These are phyloP conservation scores for Rhipidura dahli DNA, from an alignment of 2,113 vertebrate species.

Conservation along the genomic window DNA sequence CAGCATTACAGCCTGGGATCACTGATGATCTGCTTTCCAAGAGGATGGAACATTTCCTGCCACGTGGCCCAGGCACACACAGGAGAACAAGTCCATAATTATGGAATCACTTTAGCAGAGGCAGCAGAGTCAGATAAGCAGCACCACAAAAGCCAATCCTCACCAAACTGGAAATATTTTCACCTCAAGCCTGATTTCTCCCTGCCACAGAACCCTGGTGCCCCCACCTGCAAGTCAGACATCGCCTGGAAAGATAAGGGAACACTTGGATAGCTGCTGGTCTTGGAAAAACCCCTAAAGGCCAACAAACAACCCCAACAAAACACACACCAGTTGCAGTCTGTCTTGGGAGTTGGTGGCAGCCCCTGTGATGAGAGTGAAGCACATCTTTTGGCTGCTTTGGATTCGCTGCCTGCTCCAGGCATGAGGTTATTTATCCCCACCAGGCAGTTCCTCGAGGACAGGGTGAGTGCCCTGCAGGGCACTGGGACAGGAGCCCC, in stretches of 20 bases:
- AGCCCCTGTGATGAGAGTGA: not conserved
- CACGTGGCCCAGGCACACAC: not conserved
- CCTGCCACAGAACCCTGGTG: not conserved
- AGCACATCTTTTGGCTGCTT: not conserved
- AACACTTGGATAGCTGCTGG: not conserved
- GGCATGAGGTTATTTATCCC: rapidly evolving
- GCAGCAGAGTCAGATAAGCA: not conserved
- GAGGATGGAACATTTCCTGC: not conserved
- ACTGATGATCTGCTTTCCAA: not conserved
- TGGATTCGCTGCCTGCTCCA: not conserved
- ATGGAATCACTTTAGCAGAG: not conserved
- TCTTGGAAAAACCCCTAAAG: not conserved
- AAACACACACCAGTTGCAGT: not conserved
- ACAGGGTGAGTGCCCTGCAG: not conserved
- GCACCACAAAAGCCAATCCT: not conserved
- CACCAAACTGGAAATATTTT: not conserved
- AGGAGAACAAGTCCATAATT: not conserved
- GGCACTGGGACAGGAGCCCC: not conserved
- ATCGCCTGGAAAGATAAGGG: too few species aligned
- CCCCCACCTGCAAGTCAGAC: not conserved
- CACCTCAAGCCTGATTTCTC: not conserved
- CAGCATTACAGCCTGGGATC: not conserved
- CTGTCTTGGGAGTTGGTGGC: too few species aligned
- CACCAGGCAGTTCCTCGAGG: not conserved
- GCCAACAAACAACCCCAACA: not conserved